phyloP scores from a whole-genome alignment of 1,140 invertebrate species.

The Polyergus mexicanus region DNA sequence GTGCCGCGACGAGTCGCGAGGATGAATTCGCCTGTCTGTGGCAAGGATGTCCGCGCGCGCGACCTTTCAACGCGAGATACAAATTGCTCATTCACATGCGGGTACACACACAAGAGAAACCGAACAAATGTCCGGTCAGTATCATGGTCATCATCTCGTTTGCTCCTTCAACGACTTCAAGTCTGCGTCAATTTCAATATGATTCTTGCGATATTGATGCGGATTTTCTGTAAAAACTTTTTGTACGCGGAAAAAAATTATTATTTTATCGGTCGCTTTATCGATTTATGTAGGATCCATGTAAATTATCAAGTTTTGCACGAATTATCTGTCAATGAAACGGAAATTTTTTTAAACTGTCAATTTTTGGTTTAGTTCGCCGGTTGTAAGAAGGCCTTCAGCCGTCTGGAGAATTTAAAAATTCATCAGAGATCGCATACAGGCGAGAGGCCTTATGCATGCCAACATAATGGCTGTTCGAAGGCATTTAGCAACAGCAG shows the following conservation, averaged over 20 bases:
- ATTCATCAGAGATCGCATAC: constrained; percentile 98
- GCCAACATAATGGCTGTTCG: constrained; percentile 94
- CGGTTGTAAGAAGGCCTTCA: constrained; percentile 97
- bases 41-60: constrained; percentile 94
- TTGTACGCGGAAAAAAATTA: no score
- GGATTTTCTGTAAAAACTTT: not conserved
- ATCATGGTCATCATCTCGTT: constrained; percentile 3
- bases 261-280: no score
- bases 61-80: constrained; percentile 98
- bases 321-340: not conserved
- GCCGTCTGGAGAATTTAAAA: constrained; percentile 97
- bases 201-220: not conserved
- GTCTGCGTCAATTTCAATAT: not conserved
- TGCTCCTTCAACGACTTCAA: not conserved
- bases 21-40: constrained; percentile 98
- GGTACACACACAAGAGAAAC: constrained; percentile 98
- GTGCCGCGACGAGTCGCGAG: constrained; percentile 59
- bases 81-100: constrained; percentile 98
- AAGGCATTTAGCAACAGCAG: constrained; percentile 99
- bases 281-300: no score
- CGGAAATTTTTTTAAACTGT: not conserved
- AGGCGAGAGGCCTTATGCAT: constrained; percentile 94
- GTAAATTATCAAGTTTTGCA: not conserved
- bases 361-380: constrained; percentile 91
- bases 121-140: constrained; percentile 98